A percentile compares a stretch with the other conserved stretches of the same genome.
Conservation (phyloP, 2,888 invertebrate species). For the Metacarcinus magister region DNA sequence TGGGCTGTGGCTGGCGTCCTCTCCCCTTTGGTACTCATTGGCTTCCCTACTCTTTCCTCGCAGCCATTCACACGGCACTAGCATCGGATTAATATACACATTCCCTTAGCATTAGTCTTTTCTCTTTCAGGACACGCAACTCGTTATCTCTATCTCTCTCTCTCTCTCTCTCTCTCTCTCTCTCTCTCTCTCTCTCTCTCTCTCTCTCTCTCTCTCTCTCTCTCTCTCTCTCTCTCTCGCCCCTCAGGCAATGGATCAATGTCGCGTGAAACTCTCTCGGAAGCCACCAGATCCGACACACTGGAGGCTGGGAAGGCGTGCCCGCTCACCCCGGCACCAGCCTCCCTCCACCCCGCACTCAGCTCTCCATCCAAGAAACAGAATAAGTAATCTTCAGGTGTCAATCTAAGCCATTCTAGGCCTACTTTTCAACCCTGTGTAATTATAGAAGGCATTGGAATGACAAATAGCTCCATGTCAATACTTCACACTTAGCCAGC, state of each 20-base stretch:
- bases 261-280: slow-evolving; percentile 26
- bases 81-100: background rate
- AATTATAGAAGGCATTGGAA: too few species aligned
- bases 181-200: slow-evolving; percentile 39
- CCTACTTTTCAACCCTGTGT: too few species aligned
- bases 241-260: background rate
- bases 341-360: background rate
- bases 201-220: background rate
- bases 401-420: too few species aligned
- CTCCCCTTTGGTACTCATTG: background rate
- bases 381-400: too few species aligned
- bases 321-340: background rate
- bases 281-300: slow-evolving; percentile 8
- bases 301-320: background rate
- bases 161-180: slow-evolving; percentile 39
- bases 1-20: background rate
- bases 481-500: background rate
- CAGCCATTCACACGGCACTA: background rate
- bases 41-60: background rate
- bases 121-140: background rate
- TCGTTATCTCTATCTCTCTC: background rate
- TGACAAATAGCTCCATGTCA: too few species aligned
- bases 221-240: background rate
- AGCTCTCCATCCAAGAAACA: too few species aligned
- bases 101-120: background rate